Conservation (phyloP, 2,888 invertebrate genomes). For the Homarus gammarus region DNA sequence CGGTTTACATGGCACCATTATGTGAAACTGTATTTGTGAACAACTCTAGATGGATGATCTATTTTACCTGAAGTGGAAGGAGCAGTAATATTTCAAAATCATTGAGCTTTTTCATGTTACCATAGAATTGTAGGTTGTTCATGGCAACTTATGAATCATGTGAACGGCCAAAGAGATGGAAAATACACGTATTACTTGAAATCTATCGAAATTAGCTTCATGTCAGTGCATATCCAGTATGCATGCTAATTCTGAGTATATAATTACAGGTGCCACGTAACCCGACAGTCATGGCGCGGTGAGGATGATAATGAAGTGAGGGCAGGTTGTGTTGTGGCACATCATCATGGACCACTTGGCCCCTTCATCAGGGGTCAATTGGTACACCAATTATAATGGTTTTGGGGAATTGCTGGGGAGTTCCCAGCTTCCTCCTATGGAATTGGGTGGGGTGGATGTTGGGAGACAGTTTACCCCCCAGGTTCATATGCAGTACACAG, state of each 20-base stretch:
- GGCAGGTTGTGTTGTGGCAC: slow-evolving; percentile 47
- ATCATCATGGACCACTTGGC: slow-evolving; percentile 63
- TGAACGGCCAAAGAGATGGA: background rate
- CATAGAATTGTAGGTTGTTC: background rate
- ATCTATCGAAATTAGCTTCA: slow-evolving; percentile 11
- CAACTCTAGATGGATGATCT: background rate
- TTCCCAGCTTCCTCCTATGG: slow-evolving; percentile 43
- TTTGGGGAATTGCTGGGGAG: slow-evolving; percentile 59
- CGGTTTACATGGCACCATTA: slow-evolving; percentile 31
- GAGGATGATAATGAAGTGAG: slow-evolving; percentile 61
- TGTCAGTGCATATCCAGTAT: slow-evolving; percentile 42
- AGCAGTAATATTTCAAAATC: background rate
- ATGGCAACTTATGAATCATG: background rate
- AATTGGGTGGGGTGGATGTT: slow-evolving; percentile 48
- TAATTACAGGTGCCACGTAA: slow-evolving; percentile 72
- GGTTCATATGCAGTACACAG: slow-evolving; percentile 30
- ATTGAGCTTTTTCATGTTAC: background rate
- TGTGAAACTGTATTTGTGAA: background rate
- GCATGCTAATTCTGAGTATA: slow-evolving; percentile 69
- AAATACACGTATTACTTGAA: slow-evolving; percentile 26
- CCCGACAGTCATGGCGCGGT: slow-evolving; percentile 64
- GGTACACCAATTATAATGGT: slow-evolving; percentile 62
- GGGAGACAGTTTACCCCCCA: slow-evolving; percentile 33
- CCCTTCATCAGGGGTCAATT: slow-evolving; percentile 55
- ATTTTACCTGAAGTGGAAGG: background rate